Evolutionary conservation across 2,888 invertebrate species (phyloP).

Genomic region (Xestoiulus laeticollis): DNA sequence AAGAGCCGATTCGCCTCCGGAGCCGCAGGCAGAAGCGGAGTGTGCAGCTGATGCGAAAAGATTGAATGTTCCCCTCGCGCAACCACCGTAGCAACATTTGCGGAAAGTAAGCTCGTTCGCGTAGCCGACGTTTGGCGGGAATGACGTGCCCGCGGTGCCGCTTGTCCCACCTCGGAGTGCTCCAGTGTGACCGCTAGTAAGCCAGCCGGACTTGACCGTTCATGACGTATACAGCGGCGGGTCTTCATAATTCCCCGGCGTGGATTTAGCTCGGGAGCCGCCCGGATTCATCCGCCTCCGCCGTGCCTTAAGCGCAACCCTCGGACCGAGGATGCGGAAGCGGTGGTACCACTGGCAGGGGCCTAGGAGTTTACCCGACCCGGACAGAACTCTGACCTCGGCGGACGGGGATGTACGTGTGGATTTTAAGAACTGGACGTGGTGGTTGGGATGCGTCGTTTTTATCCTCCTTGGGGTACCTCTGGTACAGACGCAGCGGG

Average conservation of each 20-base stretch:
- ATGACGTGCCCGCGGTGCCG: neutral
- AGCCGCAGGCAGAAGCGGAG: slow-evolving; percentile 23
- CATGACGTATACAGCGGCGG: neutral
- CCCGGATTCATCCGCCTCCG: neutral
- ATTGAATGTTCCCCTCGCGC: neutral
- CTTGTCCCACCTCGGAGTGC: neutral
- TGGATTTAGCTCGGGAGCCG: neutral
- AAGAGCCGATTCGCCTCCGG: neutral
- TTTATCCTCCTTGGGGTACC: neutral
- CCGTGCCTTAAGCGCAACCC: neutral
- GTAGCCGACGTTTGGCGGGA: neutral
- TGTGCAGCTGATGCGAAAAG: slow-evolving; percentile 3
- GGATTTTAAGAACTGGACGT: neutral
- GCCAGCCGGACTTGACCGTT: neutral
- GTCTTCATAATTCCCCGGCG: neutral
- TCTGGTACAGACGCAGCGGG: neutral
- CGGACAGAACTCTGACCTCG: neutral
- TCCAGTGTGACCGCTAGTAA: neutral
- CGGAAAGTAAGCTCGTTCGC: neutral
- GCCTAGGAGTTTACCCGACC: neutral
- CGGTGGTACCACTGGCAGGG: neutral
- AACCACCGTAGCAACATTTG: neutral
- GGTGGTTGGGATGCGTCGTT: neutral
- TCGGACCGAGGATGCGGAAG: neutral
- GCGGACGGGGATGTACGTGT: neutral